These are phyloP conservation scores for Rhinoptilus africanus DNA, from an alignment of 2,113 vertebrate genomes.

Conservation along the genomic window DNA sequence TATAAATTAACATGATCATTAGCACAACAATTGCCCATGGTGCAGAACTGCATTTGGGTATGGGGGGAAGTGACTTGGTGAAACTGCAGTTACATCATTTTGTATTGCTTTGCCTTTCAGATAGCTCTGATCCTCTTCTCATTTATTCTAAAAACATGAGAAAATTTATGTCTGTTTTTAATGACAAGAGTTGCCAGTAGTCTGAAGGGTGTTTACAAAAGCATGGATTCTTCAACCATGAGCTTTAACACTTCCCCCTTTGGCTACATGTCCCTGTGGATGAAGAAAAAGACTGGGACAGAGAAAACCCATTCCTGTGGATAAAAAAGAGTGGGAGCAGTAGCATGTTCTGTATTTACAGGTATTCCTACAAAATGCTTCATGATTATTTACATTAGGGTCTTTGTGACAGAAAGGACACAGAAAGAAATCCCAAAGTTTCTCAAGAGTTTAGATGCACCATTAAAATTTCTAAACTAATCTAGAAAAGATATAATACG, in stretches of 20 bases:
- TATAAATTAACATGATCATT: not conserved
- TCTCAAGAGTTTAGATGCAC: not conserved
- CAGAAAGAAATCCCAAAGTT: not conserved
- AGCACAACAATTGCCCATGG: not conserved
- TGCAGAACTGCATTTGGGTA: not conserved
- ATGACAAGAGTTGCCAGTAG: not conserved
- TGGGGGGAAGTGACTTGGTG: not conserved
- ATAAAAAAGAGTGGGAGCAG: not conserved
- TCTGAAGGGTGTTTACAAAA: not conserved
- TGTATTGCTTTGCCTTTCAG: not conserved
- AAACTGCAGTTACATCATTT: not conserved
- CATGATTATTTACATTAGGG: not conserved
- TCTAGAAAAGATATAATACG: not conserved
- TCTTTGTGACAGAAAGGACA: not conserved
- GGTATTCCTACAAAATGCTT: not conserved
- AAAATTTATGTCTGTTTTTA: not conserved
- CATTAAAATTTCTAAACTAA: not conserved
- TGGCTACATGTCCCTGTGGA: not conserved
- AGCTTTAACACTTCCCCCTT: not conserved
- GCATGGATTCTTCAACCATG: not conserved
- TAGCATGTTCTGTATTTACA: not conserved
- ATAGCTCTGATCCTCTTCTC: not conserved
- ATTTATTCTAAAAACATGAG: not conserved
- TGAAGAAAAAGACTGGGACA: not conserved
- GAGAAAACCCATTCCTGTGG: not conserved